Base-by-base conservation (phyloP, 2,888 invertebrate species). In the Acholoe squamosa region DNA sequence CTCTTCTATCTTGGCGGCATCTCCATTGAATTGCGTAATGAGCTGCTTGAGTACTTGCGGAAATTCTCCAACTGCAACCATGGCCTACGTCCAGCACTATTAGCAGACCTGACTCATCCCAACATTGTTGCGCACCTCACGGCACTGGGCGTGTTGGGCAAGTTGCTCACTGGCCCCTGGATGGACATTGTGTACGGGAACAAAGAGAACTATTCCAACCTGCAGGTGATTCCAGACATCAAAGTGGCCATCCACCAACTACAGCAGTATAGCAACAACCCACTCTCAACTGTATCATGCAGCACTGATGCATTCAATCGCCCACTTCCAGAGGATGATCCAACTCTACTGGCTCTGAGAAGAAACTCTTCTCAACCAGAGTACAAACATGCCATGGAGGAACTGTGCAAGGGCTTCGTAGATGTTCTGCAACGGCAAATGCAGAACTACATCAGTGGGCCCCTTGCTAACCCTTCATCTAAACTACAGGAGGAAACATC, bases 371-470 rank as follows among this genome's bases (percentile, higher is more conserved):
- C n/a, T 61, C 61, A 61, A 19, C 61, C 61, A 61, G 61, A 61
- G 61, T 61, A 61, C n/a, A 61, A 3, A 33, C 77, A 3, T 33
- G 34, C 77, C 28, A 31, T 77, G 77, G 25, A 77, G 77, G 77
- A 19, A 31, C 34, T 77, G 77, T 34, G 31, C 34, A 31, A 77
- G 77, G 77, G 34, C 3, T 33, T 31, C n/a, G 34, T 1, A 22
- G 76, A 14, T 10, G 76, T 76, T 76, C n/a, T 76, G 76, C 76
- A 31, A n/a, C 25, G 76, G 14, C 76, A 76, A 31, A 28, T 76
- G 76, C 25, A 76, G 76, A 31, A 76, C 25, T 76, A 76, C n/a
- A n/a, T 76, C 25, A 76, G 25, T 76, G 76, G 76, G n/a, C 25
- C 25, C 31, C 76, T 76, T n/a, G 25, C 76, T 12, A 28, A n/a